These are phyloP conservation scores for Volucella zonaria DNA, from an alignment of 2,888 invertebrate species.

Conservation along the genomic window DNA sequence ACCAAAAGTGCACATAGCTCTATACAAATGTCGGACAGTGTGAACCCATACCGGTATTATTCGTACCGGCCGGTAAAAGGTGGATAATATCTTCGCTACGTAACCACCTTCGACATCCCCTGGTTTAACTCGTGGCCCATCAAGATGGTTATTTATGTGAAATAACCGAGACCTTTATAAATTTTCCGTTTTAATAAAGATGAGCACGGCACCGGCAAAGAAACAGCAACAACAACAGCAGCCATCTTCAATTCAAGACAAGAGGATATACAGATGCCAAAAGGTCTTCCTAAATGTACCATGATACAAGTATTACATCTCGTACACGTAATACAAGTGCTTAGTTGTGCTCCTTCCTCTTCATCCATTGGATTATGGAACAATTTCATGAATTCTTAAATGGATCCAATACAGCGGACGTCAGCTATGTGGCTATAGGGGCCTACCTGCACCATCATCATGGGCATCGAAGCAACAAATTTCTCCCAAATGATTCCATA, in stretches of 20 bases:
- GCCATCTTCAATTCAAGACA: not conserved
- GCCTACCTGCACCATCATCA: constrained; percentile 56
- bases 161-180: constrained; percentile 69
- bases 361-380: constrained; percentile 66
- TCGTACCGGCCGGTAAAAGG: constrained; percentile 31
- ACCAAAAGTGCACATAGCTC: constrained; percentile 2
- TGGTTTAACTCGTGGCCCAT: constrained; percentile 60
- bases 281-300: constrained; percentile 62
- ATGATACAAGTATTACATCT: constrained; percentile 24
- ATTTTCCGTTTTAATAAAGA: constrained; percentile 70
- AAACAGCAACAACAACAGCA: constrained; percentile 13
- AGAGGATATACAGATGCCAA: constrained; percentile 18
- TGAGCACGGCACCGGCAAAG: constrained; percentile 52
- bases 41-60: not conserved
- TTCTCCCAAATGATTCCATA: constrained; percentile 54
- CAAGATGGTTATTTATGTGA: constrained; percentile 72
- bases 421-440: constrained; percentile 29
- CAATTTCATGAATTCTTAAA: constrained; percentile 72
- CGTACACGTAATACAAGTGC: constrained; percentile 53
- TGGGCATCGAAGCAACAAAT: constrained; percentile 67
- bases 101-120: constrained; percentile 39
- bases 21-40: constrained; percentile 1
- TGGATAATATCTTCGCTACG: constrained; percentile 27
- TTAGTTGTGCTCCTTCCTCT: constrained; percentile 37
- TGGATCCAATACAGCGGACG: constrained; percentile 60